Evolutionary conservation across 2,888 invertebrate species (phyloP).

Genomic region (Melieria omissa): DNA sequence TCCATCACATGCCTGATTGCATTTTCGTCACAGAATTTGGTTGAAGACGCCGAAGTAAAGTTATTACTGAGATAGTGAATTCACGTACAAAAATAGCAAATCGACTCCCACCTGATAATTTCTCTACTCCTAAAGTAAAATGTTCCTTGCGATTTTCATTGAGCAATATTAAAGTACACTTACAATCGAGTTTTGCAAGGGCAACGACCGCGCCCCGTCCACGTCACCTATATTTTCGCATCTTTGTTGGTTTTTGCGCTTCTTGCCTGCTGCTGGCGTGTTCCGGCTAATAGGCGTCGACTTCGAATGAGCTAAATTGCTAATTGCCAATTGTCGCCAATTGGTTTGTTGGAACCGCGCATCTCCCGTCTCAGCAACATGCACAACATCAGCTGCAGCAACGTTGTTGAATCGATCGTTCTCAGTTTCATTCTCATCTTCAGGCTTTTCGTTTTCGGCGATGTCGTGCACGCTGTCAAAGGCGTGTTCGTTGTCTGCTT

Average conservation of each 20-base stretch:
- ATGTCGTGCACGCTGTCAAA: constrained; percentile 37
- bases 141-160: too few relatives aligned
- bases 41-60: too few relatives aligned
- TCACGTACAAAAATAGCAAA: too few relatives aligned
- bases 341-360: constrained; percentile 15
- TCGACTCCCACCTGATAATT: too few relatives aligned
- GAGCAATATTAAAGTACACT: too few relatives aligned
- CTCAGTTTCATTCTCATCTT: constrained; percentile 39
- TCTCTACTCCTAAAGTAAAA: too few relatives aligned
- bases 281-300: constrained; percentile 5
- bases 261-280: constrained; percentile 28
- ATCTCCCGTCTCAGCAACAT: constrained; percentile 6
- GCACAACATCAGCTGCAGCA: not conserved
- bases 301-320: constrained; percentile 27
- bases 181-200: not conserved
- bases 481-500: constrained; percentile 41
- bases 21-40: too few relatives aligned
- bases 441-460: constrained; percentile 46
- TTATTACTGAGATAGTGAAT: too few relatives aligned
- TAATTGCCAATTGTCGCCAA: constrained; percentile 40
- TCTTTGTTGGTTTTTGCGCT: constrained; percentile 43
- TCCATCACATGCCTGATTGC: too few relatives aligned
- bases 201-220: constrained; percentile 11
- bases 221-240: constrained; percentile 1
- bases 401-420: constrained; percentile 11